phyloP scores from a whole-genome alignment of 2,113 vertebrate species.

The Garra rufa region DNA sequence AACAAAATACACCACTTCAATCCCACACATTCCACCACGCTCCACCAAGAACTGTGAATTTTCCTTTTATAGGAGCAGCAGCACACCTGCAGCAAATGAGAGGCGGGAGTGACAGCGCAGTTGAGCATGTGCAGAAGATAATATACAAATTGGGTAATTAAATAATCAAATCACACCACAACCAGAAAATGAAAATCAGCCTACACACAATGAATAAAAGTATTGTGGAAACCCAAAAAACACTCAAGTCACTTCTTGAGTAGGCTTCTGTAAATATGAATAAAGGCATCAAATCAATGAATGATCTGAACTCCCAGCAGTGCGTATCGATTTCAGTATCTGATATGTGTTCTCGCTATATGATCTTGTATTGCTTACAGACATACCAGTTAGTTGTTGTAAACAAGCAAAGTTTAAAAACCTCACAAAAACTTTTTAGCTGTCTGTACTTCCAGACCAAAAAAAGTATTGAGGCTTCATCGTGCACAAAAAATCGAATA shows the following conservation, averaged over 20 bases:
- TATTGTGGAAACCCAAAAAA: neutral
- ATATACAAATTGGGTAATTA: conserved; percentile 3
- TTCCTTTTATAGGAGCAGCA: neutral
- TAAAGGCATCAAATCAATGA: conserved; percentile 13
- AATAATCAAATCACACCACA: conserved; percentile 12
- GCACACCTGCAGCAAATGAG: neutral
- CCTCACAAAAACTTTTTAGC: neutral
- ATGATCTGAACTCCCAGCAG: neutral
- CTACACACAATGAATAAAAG: neutral
- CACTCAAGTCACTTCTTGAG: neutral
- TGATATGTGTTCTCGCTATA: neutral
- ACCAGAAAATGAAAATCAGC: neutral
- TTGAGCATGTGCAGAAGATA: neutral
- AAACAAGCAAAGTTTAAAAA: neutral
- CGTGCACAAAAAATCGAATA: neutral
- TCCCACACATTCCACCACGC: neutral
- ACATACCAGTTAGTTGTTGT: neutral
- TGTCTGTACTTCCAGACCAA: neutral
- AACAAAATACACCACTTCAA: neutral
- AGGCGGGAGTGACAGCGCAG: neutral
- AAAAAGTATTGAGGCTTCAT: neutral
- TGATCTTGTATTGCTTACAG: neutral
- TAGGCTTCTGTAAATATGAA: neutral
- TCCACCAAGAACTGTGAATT: neutral
- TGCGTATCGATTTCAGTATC: neutral